A percentile compares a stretch with the other conserved stretches of the same genome.
phyloP scores from a whole-genome alignment of 2,113 vertebrate species.

The Protomyctophum bolini region DNA sequence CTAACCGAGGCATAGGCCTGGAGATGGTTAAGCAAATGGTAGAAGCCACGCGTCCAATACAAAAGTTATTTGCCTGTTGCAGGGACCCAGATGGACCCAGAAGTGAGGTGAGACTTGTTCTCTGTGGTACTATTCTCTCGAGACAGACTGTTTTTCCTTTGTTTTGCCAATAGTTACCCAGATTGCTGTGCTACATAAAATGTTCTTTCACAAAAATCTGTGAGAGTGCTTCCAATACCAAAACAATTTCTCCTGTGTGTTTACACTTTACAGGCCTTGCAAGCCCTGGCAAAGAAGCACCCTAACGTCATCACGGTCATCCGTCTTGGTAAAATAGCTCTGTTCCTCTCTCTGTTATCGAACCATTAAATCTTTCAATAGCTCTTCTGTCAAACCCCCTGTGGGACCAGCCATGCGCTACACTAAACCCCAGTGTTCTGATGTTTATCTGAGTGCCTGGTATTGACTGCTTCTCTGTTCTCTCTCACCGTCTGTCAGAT shows the following conservation, averaged over 20 bases:
- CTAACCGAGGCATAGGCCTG: conserved; percentile 63
- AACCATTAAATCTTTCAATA: not conserved
- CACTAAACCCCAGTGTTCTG: not conserved
- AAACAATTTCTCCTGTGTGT: conserved; percentile 2
- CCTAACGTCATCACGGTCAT: conserved; percentile 44
- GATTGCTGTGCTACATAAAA: too few relatives aligned
- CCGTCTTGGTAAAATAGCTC: conserved; percentile 40
- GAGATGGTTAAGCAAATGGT: conserved; percentile 59
- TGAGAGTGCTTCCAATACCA: not conserved
- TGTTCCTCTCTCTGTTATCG: not conserved
- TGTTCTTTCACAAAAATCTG: not conserved
- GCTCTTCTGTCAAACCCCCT: not conserved
- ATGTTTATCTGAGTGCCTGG: conserved; percentile 30
- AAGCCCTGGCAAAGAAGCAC: conserved; percentile 51
- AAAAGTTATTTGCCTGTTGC: conserved; percentile 52
- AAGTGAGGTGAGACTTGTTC: conserved; percentile 48
- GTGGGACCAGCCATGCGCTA: not conserved
- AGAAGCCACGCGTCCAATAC: not conserved
- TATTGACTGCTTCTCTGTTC: conserved; percentile 7
- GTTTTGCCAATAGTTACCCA: too few relatives aligned
- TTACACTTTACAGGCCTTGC: conserved; percentile 47
- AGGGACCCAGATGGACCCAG: conserved; percentile 52
- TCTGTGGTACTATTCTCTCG: not conserved
- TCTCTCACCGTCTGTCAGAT: conserved; percentile 49
- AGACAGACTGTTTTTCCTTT: too few relatives aligned